Base-by-base conservation (phyloP, 2,888 invertebrate species). In the Buathra laborator region DNA sequence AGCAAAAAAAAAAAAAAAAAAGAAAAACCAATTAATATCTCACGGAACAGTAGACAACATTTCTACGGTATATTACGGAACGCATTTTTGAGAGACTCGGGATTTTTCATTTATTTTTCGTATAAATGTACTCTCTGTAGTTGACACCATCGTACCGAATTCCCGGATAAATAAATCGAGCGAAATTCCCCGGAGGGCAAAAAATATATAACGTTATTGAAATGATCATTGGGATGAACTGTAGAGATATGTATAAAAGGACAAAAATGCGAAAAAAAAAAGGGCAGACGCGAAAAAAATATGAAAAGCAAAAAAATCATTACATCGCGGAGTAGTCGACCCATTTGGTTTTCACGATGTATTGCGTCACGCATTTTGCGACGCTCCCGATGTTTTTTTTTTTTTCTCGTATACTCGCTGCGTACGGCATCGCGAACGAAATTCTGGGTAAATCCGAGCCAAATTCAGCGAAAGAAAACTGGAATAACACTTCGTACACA, bases 401-500 rank as follows among this genome's bases (percentile, higher is more conserved):
- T 32, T 7, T 48, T 16, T 64, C n/a, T 64, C 32, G 24, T 19
- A 56, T 46, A 71, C 43, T 59, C 37, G 24, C 77, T 29, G 24
- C 24, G 64, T 7, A 72, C 77, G 82, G 72, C 66, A 71, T 71
- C 77, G 56, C 43, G 37, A 37, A 37, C 67, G 72, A 67, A 32
- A 56, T 46, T 24, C 56, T 59, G 77, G 77, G 67, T 72, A 70
- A 10, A 24, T 43, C 43, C 16, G 56, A 72, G 82, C 77, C 82
- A 82, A 77, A 82, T 72, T 32, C 44, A 75, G 3, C 32, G 4
- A 32, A 48, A 71, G 51, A 29, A 76, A 32, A 44, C 24, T 43
- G 44, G 29, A 67, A 66, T 81, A 71, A 81, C 64, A 29, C 76
- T 51, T 70, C 29, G 29, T 51, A 19, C 51, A 53, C 59, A 12